phyloP scores from a whole-genome alignment of 2,113 vertebrate species.

The Lamprologus tigripictilis region DNA sequence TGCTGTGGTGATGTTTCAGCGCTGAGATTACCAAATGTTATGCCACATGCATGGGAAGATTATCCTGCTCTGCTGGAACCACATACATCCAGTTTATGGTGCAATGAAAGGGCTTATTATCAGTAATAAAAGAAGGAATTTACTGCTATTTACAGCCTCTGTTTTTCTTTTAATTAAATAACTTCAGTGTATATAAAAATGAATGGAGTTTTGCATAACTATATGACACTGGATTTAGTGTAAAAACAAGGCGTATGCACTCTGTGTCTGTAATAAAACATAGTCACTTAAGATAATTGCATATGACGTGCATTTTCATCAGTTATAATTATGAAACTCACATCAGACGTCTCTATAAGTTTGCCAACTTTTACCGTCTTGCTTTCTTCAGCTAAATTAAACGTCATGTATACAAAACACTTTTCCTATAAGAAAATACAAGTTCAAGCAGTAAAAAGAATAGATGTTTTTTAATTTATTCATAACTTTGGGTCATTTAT shows the following conservation, averaged over 20 bases:
- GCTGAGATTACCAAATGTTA: neutral
- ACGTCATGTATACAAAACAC: neutral
- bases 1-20: neutral
- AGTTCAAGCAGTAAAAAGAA: neutral
- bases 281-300: neutral
- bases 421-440: neutral
- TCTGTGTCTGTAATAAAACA: neutral
- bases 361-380: neutral
- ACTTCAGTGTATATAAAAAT: neutral
- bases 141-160: neutral
- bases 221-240: neutral
- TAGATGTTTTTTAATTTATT: rapidly evolving
- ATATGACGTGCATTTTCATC: rapidly evolving
- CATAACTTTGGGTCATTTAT: neutral
- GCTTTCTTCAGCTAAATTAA: neutral
- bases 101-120: neutral
- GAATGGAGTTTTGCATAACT: neutral
- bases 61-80: neutral
- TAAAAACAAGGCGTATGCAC: neutral
- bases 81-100: neutral
- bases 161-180: neutral
- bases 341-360: neutral
- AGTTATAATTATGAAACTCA: neutral
- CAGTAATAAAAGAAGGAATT: neutral
- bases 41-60: neutral